Evolutionary conservation across 2,797 vertebrate species (phyloP).

Genomic region (Chloroceryle inda): DNA sequence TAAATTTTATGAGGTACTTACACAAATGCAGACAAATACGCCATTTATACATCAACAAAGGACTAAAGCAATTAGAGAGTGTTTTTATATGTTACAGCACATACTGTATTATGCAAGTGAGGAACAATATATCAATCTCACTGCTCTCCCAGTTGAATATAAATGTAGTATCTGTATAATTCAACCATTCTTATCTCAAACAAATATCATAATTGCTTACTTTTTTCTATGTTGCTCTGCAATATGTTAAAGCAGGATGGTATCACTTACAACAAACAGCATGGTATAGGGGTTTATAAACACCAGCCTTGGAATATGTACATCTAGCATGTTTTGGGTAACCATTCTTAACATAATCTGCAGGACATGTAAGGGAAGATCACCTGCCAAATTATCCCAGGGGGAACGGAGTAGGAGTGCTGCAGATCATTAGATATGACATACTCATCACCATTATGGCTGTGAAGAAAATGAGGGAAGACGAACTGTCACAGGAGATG

Average conservation of each 20-base stretch:
- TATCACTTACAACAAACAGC: neutral
- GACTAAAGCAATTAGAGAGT: constrained; percentile 12
- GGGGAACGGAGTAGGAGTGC: neutral
- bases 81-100: neutral
- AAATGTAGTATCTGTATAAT: constrained; percentile 16
- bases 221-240: neutral
- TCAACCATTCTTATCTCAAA: neutral
- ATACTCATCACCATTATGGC: neutral
- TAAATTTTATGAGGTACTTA: constrained; percentile 21
- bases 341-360: neutral
- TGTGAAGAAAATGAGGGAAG: neutral
- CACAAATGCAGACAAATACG: constrained; percentile 30
- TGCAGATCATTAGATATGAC: neutral
- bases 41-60: constrained; percentile 27
- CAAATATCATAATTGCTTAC: constrained; percentile 1
- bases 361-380: neutral
- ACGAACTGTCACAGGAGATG: neutral
- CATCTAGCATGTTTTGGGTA: neutral
- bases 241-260: neutral
- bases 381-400: neutral
- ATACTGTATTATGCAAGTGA: constrained; percentile 10
- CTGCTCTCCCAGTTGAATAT: constrained; percentile 14
- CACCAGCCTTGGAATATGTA: neutral
- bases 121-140: constrained; percentile 37
- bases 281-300: neutral